Conservation (phyloP, 2,888 invertebrate genomes). For the Drosophila bunnanda region DNA sequence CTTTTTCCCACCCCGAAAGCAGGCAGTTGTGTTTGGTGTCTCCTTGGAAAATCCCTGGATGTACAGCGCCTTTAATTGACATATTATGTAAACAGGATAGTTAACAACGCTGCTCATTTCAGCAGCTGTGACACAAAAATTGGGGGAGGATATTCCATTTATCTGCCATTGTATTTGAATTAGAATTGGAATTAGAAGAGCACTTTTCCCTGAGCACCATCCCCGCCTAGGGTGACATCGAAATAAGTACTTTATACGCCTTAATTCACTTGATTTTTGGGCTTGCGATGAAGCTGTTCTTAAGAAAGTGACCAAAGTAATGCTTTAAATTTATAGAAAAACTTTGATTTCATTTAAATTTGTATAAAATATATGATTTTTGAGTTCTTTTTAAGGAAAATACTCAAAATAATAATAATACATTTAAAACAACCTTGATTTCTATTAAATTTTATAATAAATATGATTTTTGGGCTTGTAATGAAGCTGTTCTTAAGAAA, state of each 20-base stretch:
- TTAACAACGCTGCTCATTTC: constrained; percentile 69
- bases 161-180: constrained; percentile 6
- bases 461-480: neutral
- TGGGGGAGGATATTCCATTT: constrained; percentile 15
- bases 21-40: no score
- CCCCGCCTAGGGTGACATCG: neutral
- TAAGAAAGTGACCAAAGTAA: neutral
- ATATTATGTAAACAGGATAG: constrained; percentile 81
- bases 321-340: neutral
- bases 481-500: neutral
- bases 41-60: constrained; percentile 29
- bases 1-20: constrained; percentile 16
- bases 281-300: neutral
- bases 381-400: no score
- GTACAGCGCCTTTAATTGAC: constrained; percentile 69
- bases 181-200: constrained; percentile 3
- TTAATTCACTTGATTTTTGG: constrained; percentile 1
- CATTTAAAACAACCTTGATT: neutral
- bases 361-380: no score
- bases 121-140: constrained; percentile 57
- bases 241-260: neutral
- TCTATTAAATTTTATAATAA: neutral
- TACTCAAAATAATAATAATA: no score
- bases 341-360: no score
- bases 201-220: neutral